These are phyloP conservation scores for Thymelicus sylvestris DNA, from an alignment of 2,888 invertebrate species.

Conservation along the genomic window DNA sequence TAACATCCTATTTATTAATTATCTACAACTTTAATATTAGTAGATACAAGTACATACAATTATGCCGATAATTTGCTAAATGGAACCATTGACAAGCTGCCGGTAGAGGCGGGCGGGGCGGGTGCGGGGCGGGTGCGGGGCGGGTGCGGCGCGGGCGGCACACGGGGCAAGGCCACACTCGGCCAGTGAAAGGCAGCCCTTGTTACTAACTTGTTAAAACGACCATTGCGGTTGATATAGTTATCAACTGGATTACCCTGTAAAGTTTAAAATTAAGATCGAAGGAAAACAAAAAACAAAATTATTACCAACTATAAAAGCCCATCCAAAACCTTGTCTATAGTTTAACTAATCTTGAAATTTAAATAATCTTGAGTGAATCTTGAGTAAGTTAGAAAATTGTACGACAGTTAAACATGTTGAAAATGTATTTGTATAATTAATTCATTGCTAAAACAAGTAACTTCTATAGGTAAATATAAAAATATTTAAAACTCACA, in stretches of 20 bases:
- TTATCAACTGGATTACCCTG: not conserved
- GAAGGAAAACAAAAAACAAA: not conserved
- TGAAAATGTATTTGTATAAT: too few species aligned
- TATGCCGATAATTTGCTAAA: not conserved
- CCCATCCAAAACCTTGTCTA: too few species aligned
- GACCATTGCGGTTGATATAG: not conserved
- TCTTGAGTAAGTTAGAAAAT: too few species aligned
- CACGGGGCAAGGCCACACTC: constrained; percentile 1
- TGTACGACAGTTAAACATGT: too few species aligned
- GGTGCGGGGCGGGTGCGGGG: not conserved
- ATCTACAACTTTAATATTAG: not conserved
- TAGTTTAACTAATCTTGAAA: too few species aligned
- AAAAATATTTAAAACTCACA: too few species aligned
- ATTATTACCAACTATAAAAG: too few species aligned
- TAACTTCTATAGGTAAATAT: too few species aligned
- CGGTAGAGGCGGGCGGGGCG: too few species aligned
- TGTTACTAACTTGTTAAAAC: constrained; percentile 12
- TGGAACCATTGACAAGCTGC: not conserved
- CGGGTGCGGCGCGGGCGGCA: not conserved
- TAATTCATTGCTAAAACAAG: too few species aligned
- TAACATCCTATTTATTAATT: too few species aligned
- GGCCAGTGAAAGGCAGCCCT: constrained; percentile 33
- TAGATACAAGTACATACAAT: not conserved
- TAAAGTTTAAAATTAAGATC: not conserved
- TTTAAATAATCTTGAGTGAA: too few species aligned